phyloP scores from a whole-genome alignment of 2,888 invertebrate species.

The Drosophila koepferae region DNA sequence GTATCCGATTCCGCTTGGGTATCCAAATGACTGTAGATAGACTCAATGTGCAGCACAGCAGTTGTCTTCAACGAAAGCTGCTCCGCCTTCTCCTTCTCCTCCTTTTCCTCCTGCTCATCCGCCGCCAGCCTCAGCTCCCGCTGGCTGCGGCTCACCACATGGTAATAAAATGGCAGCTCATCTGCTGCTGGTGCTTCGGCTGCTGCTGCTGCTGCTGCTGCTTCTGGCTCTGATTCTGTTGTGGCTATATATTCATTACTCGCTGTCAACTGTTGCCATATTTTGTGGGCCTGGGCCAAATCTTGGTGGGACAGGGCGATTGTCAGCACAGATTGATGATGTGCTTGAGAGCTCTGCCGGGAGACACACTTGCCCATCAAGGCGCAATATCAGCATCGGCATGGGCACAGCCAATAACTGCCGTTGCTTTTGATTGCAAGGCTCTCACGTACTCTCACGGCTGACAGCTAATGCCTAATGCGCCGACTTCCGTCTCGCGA shows the following conservation, averaged over 20 bases:
- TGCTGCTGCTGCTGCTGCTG: background rate
- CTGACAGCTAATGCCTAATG: conserved; percentile 51
- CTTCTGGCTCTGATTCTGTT: conserved; percentile 5
- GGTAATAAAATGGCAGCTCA: conserved; percentile 68
- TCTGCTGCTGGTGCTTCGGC: conserved; percentile 13
- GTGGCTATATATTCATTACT: conserved; percentile 76
- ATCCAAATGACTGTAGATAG: conserved; percentile 66
- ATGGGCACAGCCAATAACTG: conserved; percentile 4
- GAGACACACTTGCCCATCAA: conserved; percentile 85
- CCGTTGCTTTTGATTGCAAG: conserved; percentile 28
- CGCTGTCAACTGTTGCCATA: conserved; percentile 73
- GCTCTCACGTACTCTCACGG: conserved; percentile 30
- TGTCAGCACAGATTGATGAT: conserved; percentile 82
- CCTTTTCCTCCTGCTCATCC: background rate
- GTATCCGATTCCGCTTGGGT: conserved; percentile 34
- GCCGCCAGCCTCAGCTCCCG: background rate
- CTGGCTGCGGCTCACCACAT: conserved; percentile 56
- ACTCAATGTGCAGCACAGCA: conserved; percentile 60
- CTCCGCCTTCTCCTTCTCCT: conserved; percentile 1
- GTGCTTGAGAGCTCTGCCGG: conserved; percentile 76
- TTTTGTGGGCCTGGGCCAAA: conserved; percentile 77
- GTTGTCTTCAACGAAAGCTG: conserved; percentile 30
- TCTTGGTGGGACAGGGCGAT: conserved; percentile 83
- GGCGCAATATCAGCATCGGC: conserved; percentile 41
- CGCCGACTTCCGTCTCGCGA: conserved; percentile 16